These are phyloP conservation scores for Pantherophis vulpinus DNA, from an alignment of 2,797 vertebrate genomes.

Conservation along the genomic window DNA sequence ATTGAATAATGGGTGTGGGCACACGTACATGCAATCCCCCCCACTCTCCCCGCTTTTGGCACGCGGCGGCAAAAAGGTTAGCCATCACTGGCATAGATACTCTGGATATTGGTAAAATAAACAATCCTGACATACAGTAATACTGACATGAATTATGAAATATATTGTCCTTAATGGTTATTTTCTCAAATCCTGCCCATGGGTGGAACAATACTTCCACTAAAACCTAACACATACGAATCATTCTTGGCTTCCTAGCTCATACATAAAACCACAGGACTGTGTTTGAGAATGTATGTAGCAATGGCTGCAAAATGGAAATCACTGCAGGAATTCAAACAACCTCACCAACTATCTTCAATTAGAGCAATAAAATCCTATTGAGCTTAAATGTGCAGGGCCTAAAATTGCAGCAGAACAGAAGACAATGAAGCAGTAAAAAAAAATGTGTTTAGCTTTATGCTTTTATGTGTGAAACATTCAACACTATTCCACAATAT, in stretches of 20 bases:
- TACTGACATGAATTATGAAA: background rate
- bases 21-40: no score
- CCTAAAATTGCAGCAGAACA: background rate
- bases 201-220: background rate
- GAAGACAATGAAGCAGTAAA: background rate
- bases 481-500: background rate
- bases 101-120: background rate
- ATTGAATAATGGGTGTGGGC: no score
- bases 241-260: background rate
- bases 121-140: background rate
- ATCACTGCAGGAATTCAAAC: background rate
- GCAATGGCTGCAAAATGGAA: background rate
- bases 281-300: background rate
- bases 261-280: background rate
- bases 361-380: background rate
- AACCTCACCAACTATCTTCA: background rate
- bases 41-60: no score
- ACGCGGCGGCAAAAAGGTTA: no score
- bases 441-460: background rate
- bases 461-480: background rate
- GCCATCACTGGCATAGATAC: background rate
- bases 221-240: background rate
- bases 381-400: background rate
- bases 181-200: background rate
- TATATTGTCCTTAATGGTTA: background rate